These are phyloP conservation scores for Equus przewalskii DNA, from an alignment of 2,113 vertebrate genomes.

Conservation along the genomic window DNA sequence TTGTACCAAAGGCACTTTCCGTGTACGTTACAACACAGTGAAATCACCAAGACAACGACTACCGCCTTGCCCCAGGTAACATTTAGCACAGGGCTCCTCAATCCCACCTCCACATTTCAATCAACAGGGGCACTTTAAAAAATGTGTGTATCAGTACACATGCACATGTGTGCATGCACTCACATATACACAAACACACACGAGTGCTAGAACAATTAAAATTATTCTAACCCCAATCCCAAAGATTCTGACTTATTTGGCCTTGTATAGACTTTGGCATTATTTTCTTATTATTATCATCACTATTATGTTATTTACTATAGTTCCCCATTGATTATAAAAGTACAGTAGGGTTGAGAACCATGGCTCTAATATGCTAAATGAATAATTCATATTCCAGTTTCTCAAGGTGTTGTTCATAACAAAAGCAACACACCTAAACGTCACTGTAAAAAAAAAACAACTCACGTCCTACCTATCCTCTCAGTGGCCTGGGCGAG, in stretches of 20 bases:
- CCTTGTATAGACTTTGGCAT: neutral
- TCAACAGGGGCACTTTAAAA: neutral
- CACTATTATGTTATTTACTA: neutral
- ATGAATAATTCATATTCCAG: neutral
- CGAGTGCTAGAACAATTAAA: neutral
- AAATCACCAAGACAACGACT: neutral
- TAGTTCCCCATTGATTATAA: neutral
- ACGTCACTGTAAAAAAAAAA: neutral
- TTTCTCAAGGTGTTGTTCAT: neutral
- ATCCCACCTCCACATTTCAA: neutral
- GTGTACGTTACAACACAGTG: neutral
- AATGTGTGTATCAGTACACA: neutral
- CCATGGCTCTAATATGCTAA: neutral
- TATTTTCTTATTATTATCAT: neutral
- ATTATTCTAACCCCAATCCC: neutral
- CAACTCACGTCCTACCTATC: neutral
- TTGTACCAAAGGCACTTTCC: neutral
- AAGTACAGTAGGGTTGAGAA: neutral
- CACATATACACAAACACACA: neutral
- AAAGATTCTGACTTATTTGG: neutral
- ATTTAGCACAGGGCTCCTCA: neutral
- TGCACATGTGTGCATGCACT: neutral
- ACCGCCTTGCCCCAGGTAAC: neutral
- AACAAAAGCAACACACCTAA: neutral
- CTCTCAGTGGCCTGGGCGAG: neutral